Percentiles rank a stretch among this genome's conserved stretches.
Conservation (phyloP, 2,888 invertebrate species). For the Archips xylosteana region DNA sequence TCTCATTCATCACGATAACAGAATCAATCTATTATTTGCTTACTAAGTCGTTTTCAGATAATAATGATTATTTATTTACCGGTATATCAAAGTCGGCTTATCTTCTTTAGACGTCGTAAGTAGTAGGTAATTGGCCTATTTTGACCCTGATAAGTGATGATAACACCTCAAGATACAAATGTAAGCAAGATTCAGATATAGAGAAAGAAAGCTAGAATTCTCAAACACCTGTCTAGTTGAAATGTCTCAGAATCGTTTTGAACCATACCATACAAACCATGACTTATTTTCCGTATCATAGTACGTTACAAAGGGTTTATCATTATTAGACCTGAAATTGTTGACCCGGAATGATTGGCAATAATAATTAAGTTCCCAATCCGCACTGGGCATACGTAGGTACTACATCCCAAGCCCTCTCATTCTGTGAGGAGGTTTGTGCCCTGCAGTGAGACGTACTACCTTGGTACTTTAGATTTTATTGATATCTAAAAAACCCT, state of each 20-base stretch:
- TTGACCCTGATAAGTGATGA: background rate
- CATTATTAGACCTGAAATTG: too few relatives aligned
- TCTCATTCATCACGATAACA: constrained; percentile 10
- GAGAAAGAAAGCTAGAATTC: background rate
- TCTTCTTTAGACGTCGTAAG: background rate
- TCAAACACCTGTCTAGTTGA: background rate
- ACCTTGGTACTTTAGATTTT: too few relatives aligned
- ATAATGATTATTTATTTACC: constrained; percentile 9
- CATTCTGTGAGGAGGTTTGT: too few relatives aligned
- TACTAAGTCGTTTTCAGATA: constrained; percentile 22
- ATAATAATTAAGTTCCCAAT: too few relatives aligned
- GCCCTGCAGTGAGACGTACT: too few relatives aligned
- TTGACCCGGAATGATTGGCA: too few relatives aligned
- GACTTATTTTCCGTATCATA: too few relatives aligned
- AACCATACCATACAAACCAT: too few relatives aligned
- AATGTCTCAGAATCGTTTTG: background rate
- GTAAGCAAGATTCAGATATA: background rate
- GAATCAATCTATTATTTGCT: constrained; percentile 10
- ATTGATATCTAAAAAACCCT: too few relatives aligned
- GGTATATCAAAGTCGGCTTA: constrained; percentile 4
- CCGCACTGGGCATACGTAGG: too few relatives aligned
- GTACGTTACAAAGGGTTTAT: too few relatives aligned
- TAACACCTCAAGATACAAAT: background rate
- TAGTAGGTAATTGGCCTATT: background rate
- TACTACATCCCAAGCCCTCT: too few relatives aligned